Base-by-base conservation (phyloP, 2,113 vertebrate species). In the Antennarius striatus region DNA sequence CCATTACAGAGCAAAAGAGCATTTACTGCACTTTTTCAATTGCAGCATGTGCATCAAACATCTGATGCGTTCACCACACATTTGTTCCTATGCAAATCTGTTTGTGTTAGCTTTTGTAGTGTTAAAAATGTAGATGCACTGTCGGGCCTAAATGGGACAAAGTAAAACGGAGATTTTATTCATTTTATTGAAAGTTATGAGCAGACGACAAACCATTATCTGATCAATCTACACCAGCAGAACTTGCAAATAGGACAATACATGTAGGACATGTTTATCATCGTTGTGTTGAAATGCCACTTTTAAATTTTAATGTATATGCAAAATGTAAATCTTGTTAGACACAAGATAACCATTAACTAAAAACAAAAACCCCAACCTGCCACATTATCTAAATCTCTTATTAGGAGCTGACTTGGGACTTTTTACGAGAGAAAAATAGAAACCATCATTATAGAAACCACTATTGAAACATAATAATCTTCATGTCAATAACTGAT, bases 131-230 rank as follows among this genome's bases (percentile, higher is more conserved):
- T 4, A 11, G 4, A 17, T 17, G n/a, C 3, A 11, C 14, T n/a
- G 4, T 45, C 3, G n/a, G 13, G 14, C 3, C 45, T 56, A 54
- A 10, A 45, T 17, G 40, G 10, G 42, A 29, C 39, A 48, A 8
- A 48, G 46, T 42, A 30, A 13, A 13, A 5, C 52, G 42, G 3
- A 14, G 30, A 48, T 53, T 57, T 16, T 46, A 15, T 30, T 4
- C 16, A 4, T 72, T 88, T 79, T 83, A 83, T 75, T 86, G 51
- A 71, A 84, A 63, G 48, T 29, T 32, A 62, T 65, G 15, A 68
- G 63, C 12, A 73, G 13, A 70, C 73, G 70, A 60, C 3, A 65
- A 62, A 79, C 69, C 48, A 16, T 15, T 57, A 53, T 71, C 39
- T 68, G 59, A 22, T n/a, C 46, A 65, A 73, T 68, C 13, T 39